Conservation (phyloP, 1,140 invertebrate genomes). For the Drosophila simulans region DNA sequence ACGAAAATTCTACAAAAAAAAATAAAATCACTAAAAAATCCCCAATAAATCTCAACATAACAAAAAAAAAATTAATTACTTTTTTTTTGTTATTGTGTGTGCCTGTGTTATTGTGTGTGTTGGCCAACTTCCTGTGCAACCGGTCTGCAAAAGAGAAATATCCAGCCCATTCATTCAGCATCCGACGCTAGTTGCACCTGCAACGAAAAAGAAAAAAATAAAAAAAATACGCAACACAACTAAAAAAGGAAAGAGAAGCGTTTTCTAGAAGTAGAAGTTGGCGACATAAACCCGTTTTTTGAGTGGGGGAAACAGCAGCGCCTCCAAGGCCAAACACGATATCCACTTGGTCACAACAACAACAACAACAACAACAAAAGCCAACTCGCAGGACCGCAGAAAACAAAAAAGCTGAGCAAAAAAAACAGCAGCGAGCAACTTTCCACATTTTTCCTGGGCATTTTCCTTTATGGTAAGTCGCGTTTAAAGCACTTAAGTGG, state of each 20-base stretch:
- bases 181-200: constrained; percentile 64
- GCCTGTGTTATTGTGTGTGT: constrained; percentile 25
- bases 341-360: constrained; percentile 48
- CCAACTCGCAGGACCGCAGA: constrained; percentile 11
- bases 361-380: constrained; percentile 10
- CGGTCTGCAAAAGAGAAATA: constrained; percentile 52
- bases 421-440: constrained; percentile 6
- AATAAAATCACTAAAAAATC: constrained; percentile 13
- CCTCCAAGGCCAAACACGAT: constrained; percentile 37
- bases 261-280: constrained; percentile 25
- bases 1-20: constrained; percentile 1
- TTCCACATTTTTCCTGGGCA: constrained; percentile 10
- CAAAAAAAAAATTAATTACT: constrained; percentile 26
- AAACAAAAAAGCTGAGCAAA: constrained; percentile 4
- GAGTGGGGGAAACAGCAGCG: constrained; percentile 3
- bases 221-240: background rate
- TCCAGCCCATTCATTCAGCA: constrained; percentile 38
- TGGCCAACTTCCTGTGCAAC: constrained; percentile 53
- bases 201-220: constrained; percentile 22
- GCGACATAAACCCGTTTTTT: constrained; percentile 38
- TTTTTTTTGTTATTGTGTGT: constrained; percentile 39
- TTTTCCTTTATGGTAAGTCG: constrained; percentile 17
- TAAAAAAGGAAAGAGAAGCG: constrained; percentile 5
- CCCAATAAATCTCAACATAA: constrained; percentile 4
- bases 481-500: constrained; percentile 1